Percentiles rank a stretch among this genome's conserved stretches.
Conservation (phyloP, 2,888 invertebrate genomes). For the Tachystola acroxantha region DNA sequence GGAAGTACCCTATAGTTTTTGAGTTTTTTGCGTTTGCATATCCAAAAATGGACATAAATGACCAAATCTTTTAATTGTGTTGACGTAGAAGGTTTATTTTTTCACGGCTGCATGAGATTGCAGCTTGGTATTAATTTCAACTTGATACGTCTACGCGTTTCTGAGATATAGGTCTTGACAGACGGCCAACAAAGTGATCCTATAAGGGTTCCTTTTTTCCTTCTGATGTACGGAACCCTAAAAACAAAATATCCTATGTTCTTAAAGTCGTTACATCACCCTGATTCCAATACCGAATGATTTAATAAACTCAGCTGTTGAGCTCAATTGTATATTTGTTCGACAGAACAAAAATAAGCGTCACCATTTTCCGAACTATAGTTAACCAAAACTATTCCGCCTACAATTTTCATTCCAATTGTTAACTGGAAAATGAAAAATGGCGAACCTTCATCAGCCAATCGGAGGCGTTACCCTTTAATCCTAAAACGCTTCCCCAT, state of each 20-base stretch:
- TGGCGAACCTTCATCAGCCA: constrained; percentile 64
- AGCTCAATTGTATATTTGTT: constrained; percentile 21
- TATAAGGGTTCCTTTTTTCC: too few species aligned
- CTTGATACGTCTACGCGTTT: too few species aligned
- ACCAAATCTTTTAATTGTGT: too few species aligned
- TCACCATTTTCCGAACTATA: constrained; percentile 2
- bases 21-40: too few species aligned
- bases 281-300: constrained; percentile 25
- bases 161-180: too few species aligned
- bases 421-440: constrained; percentile 69
- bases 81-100: too few species aligned
- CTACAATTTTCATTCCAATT: constrained; percentile 61
- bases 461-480: constrained; percentile 62
- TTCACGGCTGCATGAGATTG: too few species aligned
- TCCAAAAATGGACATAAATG: too few species aligned
- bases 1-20: too few species aligned
- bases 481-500: constrained; percentile 30
- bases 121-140: too few species aligned
- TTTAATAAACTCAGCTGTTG: constrained; percentile 59
- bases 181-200: too few species aligned
- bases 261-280: constrained; percentile 26
- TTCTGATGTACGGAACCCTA: too few species aligned
- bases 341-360: constrained; percentile 49
- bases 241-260: not conserved
- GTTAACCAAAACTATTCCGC: constrained; percentile 29